These are phyloP conservation scores for Caracal caracal DNA, from an alignment of 2,113 vertebrate species.

Conservation along the genomic window DNA sequence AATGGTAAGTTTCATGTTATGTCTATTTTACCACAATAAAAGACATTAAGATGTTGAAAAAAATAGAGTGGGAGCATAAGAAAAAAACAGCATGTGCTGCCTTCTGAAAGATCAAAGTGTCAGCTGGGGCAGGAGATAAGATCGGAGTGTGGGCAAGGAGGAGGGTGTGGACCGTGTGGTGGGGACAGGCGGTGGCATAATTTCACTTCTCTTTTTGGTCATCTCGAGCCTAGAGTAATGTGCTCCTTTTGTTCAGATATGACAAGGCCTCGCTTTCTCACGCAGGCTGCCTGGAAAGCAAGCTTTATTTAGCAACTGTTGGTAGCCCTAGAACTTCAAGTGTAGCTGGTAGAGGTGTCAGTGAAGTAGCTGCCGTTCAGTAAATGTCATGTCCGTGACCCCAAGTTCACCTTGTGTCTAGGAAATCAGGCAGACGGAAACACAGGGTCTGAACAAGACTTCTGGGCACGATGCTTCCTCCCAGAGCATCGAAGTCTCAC, in stretches of 20 bases:
- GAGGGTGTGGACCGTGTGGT: background rate
- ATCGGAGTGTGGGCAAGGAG: background rate
- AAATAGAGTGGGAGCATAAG: background rate
- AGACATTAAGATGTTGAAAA: constrained; percentile 14
- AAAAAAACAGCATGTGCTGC: background rate
- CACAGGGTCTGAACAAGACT: background rate
- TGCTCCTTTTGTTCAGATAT: background rate
- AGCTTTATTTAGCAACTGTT: background rate
- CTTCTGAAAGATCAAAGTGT: background rate
- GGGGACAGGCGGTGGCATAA: background rate
- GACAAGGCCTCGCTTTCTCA: background rate
- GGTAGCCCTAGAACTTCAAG: background rate
- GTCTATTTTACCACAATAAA: background rate
- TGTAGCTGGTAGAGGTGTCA: constrained; percentile 24
- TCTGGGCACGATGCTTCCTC: background rate
- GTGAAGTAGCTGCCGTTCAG: background rate
- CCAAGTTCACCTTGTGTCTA: constrained; percentile 2
- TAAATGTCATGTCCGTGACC: background rate
- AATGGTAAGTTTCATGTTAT: background rate
- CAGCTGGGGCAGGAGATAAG: constrained; percentile 9
- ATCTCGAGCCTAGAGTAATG: background rate
- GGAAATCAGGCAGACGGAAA: constrained; percentile 29
- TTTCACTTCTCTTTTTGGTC: constrained; percentile 55
- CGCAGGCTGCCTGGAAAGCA: background rate
- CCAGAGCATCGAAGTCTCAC: rapidly evolving